Percentiles rank a stretch among this genome's conserved stretches.
phyloP scores from a whole-genome alignment of 2,888 invertebrate species.

The Drosophila ochracea region DNA sequence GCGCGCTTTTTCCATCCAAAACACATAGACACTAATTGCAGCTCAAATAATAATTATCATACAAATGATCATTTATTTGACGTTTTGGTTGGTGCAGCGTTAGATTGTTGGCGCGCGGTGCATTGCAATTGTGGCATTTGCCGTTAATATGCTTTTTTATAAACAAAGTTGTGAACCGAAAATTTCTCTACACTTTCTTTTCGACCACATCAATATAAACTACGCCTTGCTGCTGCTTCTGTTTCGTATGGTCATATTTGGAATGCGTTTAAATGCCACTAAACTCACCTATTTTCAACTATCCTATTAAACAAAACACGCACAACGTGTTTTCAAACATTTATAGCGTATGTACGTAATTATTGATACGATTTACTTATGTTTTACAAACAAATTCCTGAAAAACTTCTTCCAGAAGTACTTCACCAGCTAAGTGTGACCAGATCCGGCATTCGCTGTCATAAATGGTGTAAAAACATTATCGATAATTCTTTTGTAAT shows the following conservation, averaged over 20 bases:
- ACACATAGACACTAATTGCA: constrained; percentile 47
- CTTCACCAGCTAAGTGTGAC: constrained; percentile 61
- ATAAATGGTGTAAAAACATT: constrained; percentile 11
- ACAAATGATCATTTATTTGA: constrained; percentile 22
- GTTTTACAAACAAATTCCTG: constrained; percentile 68
- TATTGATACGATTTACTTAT: constrained; percentile 62
- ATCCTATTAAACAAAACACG: constrained; percentile 74
- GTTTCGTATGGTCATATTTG: constrained; percentile 61
- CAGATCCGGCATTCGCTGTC: constrained; percentile 15
- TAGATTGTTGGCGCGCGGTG: constrained; percentile 38
- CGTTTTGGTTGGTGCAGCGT: constrained; percentile 17
- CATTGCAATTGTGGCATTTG: constrained; percentile 34
- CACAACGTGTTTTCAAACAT: constrained; percentile 78
- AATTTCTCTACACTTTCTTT: constrained; percentile 85
- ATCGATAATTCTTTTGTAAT: constrained; percentile 4
- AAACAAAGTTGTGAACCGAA: constrained; percentile 72
- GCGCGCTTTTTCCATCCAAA: constrained; percentile 82
- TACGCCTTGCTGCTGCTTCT: constrained; percentile 67
- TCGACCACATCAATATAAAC: constrained; percentile 77
- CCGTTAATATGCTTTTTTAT: constrained; percentile 45
- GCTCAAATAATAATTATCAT: constrained; percentile 42
- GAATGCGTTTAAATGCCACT: constrained; percentile 68
- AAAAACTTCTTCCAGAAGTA: constrained; percentile 70
- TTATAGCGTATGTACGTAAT: constrained; percentile 72
- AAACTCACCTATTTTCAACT: constrained; percentile 80